Conservation (phyloP, 2,888 invertebrate species). For the Elysia crispata region DNA sequence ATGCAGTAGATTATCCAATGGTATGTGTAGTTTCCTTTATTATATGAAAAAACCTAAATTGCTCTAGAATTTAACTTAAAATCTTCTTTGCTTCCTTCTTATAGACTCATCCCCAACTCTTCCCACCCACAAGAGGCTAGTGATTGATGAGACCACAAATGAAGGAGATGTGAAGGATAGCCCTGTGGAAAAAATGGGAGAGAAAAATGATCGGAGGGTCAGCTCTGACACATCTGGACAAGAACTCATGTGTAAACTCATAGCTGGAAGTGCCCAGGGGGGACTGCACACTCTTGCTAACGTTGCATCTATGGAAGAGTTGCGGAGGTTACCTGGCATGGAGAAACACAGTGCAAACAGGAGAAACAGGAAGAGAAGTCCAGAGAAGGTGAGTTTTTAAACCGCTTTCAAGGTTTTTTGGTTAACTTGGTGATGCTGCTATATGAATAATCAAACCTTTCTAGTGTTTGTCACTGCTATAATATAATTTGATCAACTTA, state of each 20-base stretch:
- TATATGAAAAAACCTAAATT: no score
- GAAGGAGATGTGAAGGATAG: slow-evolving; percentile 3
- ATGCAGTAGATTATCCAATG: no score
- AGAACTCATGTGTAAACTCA: slow-evolving; percentile 11
- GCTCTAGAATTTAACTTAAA: background rate
- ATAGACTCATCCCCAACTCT: slow-evolving; percentile 10
- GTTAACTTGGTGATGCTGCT: no score
- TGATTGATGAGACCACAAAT: slow-evolving; percentile 39
- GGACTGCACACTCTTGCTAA: slow-evolving; percentile 67
- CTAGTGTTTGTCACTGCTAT: no score
- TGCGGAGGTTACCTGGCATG: slow-evolving; percentile 33
- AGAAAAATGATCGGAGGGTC: slow-evolving; percentile 10
- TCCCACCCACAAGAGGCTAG: slow-evolving; percentile 20
- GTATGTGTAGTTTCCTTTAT: no score
- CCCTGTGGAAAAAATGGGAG: slow-evolving; percentile 11
- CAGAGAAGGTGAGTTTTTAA: slow-evolving; percentile 43
- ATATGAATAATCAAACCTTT: no score
- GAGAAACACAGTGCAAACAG: slow-evolving; percentile 23
- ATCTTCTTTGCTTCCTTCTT: background rate
- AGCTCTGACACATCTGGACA: slow-evolving; percentile 38
- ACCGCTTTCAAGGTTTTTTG: no score
- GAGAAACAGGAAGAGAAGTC: slow-evolving; percentile 40
- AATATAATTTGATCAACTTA: no score
- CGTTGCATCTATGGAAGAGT: slow-evolving; percentile 57
- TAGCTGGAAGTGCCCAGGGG: slow-evolving; percentile 49